Evolutionary conservation across 2,888 invertebrate genomes (phyloP), one percentile per base, ranked within the genome.

Genomic region (Keiferia lycopersicella): DNA sequence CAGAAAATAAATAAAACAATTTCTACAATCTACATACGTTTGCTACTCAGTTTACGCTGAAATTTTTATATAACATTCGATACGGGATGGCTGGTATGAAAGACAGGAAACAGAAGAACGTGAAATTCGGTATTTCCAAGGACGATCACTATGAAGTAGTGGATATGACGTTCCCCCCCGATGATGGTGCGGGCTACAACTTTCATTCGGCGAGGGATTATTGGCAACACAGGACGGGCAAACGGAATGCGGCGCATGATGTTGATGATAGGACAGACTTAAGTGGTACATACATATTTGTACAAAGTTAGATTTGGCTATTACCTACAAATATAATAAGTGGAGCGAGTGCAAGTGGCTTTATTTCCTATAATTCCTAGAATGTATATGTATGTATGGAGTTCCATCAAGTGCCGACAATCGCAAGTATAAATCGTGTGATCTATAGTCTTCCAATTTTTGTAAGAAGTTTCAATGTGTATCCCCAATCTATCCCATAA

Each of bases 71-170:
- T 66, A 61, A 67, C 66, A 68, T 66, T 50, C 26, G 8, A 11
- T 51, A n/a, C 30, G n/a, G n/a, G n/a, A 86, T 87, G 86, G 77
- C 78, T 48, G 66, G 70, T 26, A 61, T 69, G 0, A 82, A 82
- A 65, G 86, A 85, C 71, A 80, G 85, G 63, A 81, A 79, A 58
- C 81, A 82, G 69, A 88, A 84, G 62, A 86, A 83, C 63, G 87
- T 84, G 2, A 88, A 81, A 66, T 88, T 89, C 45, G 88, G 88
- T 0, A 45, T 89, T 7, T 86, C 86, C 0, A 88, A 88, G 62
- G 90, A 90, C 60, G 89, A 88, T 59, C 81, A 75, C 51, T 83
- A 73, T 16, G 81, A 82, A 1, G 75, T 81, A 64, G 86, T 83
- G 62, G 71, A 68, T 1, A 41, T 64, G 0, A 53, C 7, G 16